Conservation (phyloP, 2,888 invertebrate species). For the Volucella zonaria region DNA sequence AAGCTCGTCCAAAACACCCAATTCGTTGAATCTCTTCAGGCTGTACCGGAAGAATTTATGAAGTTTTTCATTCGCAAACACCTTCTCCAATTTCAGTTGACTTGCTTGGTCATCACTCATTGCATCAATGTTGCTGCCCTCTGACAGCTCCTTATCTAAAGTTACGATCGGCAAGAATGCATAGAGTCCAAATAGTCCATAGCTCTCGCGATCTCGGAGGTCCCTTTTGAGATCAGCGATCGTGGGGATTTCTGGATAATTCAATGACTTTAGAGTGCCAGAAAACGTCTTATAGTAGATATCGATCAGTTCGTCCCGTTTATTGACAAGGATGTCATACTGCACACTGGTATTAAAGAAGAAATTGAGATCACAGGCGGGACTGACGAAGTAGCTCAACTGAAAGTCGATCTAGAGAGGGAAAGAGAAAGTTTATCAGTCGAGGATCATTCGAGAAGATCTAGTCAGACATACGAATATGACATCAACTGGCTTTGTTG, state of each 20-base stretch:
- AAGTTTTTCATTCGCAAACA: slow-evolving; percentile 76
- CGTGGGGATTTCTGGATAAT: slow-evolving; percentile 77
- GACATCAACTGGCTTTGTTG: slow-evolving; percentile 73
- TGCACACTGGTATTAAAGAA: slow-evolving; percentile 78
- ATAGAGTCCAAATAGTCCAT: slow-evolving; percentile 78
- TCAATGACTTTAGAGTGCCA: slow-evolving; percentile 76
- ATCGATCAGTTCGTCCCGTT: slow-evolving; percentile 77
- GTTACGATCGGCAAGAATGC: slow-evolving; percentile 79
- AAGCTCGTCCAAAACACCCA: slow-evolving; percentile 78
- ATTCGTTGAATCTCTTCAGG: slow-evolving; percentile 77
- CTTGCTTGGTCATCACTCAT: slow-evolving; percentile 75
- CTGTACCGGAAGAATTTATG: slow-evolving; percentile 77
- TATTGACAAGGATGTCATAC: slow-evolving; percentile 75
- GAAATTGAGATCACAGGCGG: slow-evolving; percentile 80
- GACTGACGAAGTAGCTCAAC: slow-evolving; percentile 77
- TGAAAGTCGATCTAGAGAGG: slow-evolving; percentile 76
- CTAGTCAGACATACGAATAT: slow-evolving; percentile 79
- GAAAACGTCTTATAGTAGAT: slow-evolving; percentile 77
- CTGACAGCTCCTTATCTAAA: slow-evolving; percentile 77
- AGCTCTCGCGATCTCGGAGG: slow-evolving; percentile 77
- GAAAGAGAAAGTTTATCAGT: background rate
- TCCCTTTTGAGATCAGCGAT: slow-evolving; percentile 78
- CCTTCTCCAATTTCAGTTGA: slow-evolving; percentile 74
- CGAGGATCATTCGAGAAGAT: background rate
- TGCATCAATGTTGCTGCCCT: slow-evolving; percentile 77